Conservation (phyloP, 2,113 vertebrate species). For the Rhinoderma darwinii region DNA sequence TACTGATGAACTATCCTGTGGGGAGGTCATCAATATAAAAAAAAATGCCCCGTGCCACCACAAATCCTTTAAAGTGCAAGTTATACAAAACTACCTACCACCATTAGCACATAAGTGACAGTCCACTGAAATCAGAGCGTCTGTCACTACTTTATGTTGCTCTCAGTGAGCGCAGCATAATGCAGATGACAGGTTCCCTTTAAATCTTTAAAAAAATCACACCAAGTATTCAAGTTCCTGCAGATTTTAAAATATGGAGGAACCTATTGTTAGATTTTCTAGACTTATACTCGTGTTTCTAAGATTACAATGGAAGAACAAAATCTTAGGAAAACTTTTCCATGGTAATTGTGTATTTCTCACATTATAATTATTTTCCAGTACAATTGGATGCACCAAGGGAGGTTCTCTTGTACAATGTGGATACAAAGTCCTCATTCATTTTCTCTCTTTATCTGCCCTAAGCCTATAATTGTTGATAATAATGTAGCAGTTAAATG, state of each 20-base stretch:
- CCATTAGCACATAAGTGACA: no score
- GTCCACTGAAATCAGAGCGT: no score
- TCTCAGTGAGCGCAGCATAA: no score
- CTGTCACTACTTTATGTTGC: no score
- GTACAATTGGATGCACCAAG: not conserved
- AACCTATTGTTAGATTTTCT: not conserved
- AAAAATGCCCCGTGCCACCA: no score
- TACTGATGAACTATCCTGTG: no score
- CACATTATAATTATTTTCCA: not conserved
- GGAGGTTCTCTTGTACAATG: not conserved
- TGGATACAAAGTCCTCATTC: not conserved
- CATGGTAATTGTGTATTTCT: not conserved
- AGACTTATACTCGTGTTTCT: not conserved
- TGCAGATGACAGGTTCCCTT: no score
- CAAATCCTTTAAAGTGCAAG: no score
- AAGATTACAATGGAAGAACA: not conserved
- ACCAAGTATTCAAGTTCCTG: not conserved
- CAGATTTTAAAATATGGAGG: not conserved
- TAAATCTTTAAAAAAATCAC: not conserved
- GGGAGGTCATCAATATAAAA: no score
- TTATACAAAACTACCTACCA: no score
- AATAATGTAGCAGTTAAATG: slow-evolving; percentile 20
- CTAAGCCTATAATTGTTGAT: slow-evolving; percentile 21
- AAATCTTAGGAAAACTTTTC: not conserved
- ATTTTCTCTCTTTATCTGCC: slow-evolving; percentile 31